These are phyloP conservation scores for Chrysemys picta DNA, from an alignment of 2,113 vertebrate genomes.

Conservation along the genomic window DNA sequence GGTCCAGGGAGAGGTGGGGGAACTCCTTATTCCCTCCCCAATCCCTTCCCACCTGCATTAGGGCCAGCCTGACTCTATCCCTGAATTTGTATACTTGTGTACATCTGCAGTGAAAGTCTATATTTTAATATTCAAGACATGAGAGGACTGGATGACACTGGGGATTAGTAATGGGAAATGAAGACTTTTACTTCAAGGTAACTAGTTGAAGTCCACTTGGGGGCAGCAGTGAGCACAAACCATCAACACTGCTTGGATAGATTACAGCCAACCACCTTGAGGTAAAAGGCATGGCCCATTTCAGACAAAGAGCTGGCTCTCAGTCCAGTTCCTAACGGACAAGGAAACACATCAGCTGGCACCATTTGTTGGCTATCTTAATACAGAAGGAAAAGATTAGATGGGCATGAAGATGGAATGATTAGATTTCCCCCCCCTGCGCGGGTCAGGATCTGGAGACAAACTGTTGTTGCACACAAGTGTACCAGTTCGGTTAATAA, in stretches of 20 bases:
- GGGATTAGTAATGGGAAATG: fast-evolving
- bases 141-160: background rate
- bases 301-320: background rate
- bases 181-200: background rate
- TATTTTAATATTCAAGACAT: background rate
- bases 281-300: fast-evolving
- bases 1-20: background rate
- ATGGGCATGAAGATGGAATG: background rate
- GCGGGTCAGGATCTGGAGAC: background rate
- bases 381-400: background rate
- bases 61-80: background rate
- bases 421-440: background rate
- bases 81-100: background rate
- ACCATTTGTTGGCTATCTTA: background rate
- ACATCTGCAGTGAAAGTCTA: background rate
- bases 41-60: background rate
- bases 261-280: background rate
- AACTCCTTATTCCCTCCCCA: background rate
- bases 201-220: slow-evolving; percentile 37
- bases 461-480: background rate
- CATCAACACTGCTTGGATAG: background rate
- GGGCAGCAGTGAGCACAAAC: slow-evolving; percentile 29
- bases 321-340: fast-evolving
- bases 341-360: fast-evolving
- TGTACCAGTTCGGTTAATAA: background rate